A percentile compares a stretch with the other conserved stretches of the same genome.
These are phyloP conservation scores for Luperina testacea DNA, from an alignment of 2,888 invertebrate genomes.

Conservation along the genomic window DNA sequence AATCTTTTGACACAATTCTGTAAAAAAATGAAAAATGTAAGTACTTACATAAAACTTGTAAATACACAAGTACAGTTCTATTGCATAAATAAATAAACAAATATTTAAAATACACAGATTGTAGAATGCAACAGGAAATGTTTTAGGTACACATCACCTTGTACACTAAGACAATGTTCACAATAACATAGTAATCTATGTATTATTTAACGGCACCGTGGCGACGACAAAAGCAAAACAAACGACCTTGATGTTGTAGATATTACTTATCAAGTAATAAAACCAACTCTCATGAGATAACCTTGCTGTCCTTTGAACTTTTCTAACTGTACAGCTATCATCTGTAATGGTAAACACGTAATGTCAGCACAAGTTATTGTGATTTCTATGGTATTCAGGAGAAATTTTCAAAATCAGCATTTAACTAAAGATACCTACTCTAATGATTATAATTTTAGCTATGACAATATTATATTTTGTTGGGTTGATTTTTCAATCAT, in stretches of 20 bases:
- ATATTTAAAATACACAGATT: slow-evolving; percentile 3
- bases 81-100: slow-evolving; percentile 9
- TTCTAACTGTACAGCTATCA: slow-evolving; percentile 7
- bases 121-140: background rate
- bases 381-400: background rate
- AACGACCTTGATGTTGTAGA: slow-evolving; percentile 54
- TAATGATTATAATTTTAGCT: background rate
- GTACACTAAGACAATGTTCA: slow-evolving; percentile 6
- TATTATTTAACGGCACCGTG: slow-evolving; percentile 22
- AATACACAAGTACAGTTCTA: background rate
- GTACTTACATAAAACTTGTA: background rate
- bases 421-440: too few species aligned
- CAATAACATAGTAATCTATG: slow-evolving; percentile 21
- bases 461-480: background rate
- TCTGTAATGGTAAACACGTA: slow-evolving; percentile 16
- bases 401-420: background rate
- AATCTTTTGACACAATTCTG: background rate
- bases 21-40: background rate
- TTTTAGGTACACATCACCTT: slow-evolving; percentile 21
- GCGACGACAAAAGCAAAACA: slow-evolving; percentile 34
- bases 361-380: slow-evolving; percentile 7
- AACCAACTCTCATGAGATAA: slow-evolving; percentile 53
- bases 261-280: slow-evolving; percentile 47
- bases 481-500: too few species aligned
- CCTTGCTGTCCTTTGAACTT: slow-evolving; percentile 62